Percentiles rank a stretch among this genome's conserved stretches.
phyloP scores from a whole-genome alignment of 2,797 vertebrate species.

The Acrocephalus scirpaceus region DNA sequence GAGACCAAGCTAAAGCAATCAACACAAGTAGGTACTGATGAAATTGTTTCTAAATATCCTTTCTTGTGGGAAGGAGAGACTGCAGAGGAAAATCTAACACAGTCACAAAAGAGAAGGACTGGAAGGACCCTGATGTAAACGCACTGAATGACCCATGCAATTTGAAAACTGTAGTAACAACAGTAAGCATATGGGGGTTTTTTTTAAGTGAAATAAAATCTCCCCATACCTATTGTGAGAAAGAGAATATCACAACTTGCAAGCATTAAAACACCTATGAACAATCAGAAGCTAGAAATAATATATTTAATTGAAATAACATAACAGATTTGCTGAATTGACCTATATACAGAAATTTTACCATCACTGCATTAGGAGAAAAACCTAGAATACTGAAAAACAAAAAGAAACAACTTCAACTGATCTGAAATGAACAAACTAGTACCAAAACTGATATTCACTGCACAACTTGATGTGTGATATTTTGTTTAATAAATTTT shows the following conservation, averaged over 20 bases:
- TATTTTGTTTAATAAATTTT: not conserved
- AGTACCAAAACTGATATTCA: not conserved
- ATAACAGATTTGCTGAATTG: not conserved
- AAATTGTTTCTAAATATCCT: not conserved
- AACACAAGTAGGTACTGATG: not conserved
- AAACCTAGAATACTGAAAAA: not conserved
- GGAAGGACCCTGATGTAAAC: not conserved
- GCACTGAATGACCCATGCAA: not conserved
- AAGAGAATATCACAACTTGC: not conserved
- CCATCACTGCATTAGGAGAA: not conserved
- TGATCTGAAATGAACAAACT: not conserved
- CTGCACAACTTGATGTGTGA: no score
- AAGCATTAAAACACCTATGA: not conserved
- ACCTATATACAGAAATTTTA: not conserved
- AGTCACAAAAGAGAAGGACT: not conserved
- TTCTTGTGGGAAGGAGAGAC: not conserved
- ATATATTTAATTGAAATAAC: not conserved
- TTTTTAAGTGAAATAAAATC: not conserved
- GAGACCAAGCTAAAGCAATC: not conserved
- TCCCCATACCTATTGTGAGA: not conserved
- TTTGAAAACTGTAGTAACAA: not conserved
- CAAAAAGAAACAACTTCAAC: not conserved
- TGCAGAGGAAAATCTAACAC: not conserved
- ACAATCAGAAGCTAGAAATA: not conserved
- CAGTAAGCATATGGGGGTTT: not conserved